Base-by-base conservation (phyloP, 2,113 vertebrate species). In the Saguinus midas region DNA sequence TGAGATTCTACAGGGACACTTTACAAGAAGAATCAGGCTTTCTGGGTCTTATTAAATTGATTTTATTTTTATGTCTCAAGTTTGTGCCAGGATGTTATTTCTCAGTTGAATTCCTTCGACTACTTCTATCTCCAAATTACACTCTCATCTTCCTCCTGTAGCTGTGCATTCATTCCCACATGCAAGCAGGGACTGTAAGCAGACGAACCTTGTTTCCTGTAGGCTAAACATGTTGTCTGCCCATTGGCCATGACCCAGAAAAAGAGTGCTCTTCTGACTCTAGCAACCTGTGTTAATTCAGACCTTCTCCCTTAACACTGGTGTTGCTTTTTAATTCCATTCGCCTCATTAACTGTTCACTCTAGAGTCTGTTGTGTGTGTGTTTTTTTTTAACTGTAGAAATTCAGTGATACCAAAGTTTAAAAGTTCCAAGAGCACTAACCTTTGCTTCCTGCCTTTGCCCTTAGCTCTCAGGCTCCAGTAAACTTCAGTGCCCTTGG, bases 71-170 rank as follows among this genome's bases (percentile, higher is more conserved):
- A 92, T 92, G 96, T 96, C 94, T 97, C 94, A 95, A 96, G 96
- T 96, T 96, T 90, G 95, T 95, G 94, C 85, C 76, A 75, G 96
- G 90, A 94, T 97, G 81, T 96, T 96, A 97, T 97, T 97, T 97
- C 97, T 97, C 97, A 97, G 96, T 92, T 97, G 96, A 97, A 96
- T 98, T 97, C 97, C 87, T 97, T 92, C 87, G 96, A 96, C 97
- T 97, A 85, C 96, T 88, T 94, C 97, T 96, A 16, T 94, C 92
- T 97, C 90, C 90, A 95, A 87, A 96, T 97, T 96, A 94, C n/a
- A 95, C 96, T 97, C 94, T 95, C 96, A 68, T 97, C 95, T 96
- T 97, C 90, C 80, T 96, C 96, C 85, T 52, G 72, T 73, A 95
- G 87, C 97, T 68, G 20, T 43, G 87, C 76, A 23, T 76, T 64